phyloP scores from a whole-genome alignment of 2,888 invertebrate genomes.

The Cactoblastis cactorum region DNA sequence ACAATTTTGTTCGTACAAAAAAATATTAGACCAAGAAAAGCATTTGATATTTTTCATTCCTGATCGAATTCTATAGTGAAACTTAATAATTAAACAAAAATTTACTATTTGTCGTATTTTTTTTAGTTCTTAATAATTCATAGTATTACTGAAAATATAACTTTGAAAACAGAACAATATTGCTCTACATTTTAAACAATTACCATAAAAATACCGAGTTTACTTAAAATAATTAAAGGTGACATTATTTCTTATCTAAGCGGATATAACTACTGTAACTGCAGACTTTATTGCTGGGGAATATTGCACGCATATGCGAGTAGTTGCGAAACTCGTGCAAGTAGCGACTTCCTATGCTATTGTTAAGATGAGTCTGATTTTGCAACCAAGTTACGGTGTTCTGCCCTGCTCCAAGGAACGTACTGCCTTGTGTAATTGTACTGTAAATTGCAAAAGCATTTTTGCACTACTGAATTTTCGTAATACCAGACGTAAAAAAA shows the following conservation, averaged over 20 bases:
- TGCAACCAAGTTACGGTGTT: constrained; percentile 55
- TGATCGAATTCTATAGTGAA: too few species aligned
- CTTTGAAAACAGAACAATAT: too few species aligned
- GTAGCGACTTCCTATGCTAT: constrained; percentile 54
- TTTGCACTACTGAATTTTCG: constrained; percentile 10
- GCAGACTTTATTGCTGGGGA: constrained; percentile 18
- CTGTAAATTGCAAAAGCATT: constrained; percentile 25
- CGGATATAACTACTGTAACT: constrained; percentile 28
- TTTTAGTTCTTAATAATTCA: too few species aligned
- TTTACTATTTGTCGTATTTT: too few species aligned
- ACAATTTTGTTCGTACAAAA: too few species aligned
- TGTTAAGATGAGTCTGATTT: constrained; percentile 54
- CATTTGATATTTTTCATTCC: too few species aligned
- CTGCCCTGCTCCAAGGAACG: constrained; percentile 44
- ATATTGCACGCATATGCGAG: constrained; percentile 18
- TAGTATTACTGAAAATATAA: too few species aligned
- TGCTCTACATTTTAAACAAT: not conserved
- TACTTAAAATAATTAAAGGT: not conserved
- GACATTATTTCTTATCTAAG: constrained; percentile 21
- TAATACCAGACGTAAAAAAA: not conserved
- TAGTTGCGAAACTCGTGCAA: constrained; percentile 52
- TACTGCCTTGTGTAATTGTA: constrained; percentile 27
- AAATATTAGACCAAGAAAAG: too few species aligned
- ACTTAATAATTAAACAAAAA: too few species aligned
- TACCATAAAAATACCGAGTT: not conserved